Evolutionary conservation across 2,888 invertebrate genomes (phyloP).

Genomic region (Amphipyra tragopoginis): DNA sequence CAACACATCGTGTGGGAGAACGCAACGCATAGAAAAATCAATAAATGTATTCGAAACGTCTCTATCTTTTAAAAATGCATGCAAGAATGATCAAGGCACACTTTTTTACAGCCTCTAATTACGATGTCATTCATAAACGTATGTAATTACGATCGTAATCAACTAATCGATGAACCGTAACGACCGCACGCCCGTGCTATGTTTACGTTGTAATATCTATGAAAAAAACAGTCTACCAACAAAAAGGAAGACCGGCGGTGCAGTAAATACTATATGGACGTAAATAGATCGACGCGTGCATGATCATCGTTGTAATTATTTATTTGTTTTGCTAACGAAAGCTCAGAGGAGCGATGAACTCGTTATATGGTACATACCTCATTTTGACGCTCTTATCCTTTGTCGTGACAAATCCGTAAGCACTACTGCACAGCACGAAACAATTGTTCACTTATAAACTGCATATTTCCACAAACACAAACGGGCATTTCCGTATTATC

Average conservation of each 20-base stretch:
- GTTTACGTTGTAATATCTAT: constrained; percentile 81
- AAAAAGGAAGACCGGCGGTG: constrained; percentile 71
- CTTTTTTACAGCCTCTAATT: constrained; percentile 66
- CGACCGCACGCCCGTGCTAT: constrained; percentile 70
- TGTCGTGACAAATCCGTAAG: constrained; percentile 86
- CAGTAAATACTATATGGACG: constrained; percentile 76
- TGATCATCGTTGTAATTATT: constrained; percentile 79
- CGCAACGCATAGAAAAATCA: constrained; percentile 60
- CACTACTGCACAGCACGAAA: constrained; percentile 87
- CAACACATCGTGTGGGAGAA: constrained; percentile 57
- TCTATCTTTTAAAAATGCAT: constrained; percentile 43
- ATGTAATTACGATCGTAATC: constrained; percentile 77
- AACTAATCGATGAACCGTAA: constrained; percentile 83
- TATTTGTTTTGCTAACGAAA: constrained; percentile 88
- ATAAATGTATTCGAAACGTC: constrained; percentile 46
- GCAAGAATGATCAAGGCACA: constrained; percentile 49
- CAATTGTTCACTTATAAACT: constrained; percentile 88
- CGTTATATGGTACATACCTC: constrained; percentile 79
- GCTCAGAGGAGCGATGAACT: constrained; percentile 82
- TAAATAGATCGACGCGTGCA: constrained; percentile 82
- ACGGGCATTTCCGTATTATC: constrained; percentile 80
- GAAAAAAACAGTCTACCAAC: constrained; percentile 68
- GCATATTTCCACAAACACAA: constrained; percentile 85
- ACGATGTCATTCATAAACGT: constrained; percentile 84
- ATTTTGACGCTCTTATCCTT: constrained; percentile 86